Base-by-base conservation (phyloP, 2,113 vertebrate species). In the Girardinichthys multiradiatus region DNA sequence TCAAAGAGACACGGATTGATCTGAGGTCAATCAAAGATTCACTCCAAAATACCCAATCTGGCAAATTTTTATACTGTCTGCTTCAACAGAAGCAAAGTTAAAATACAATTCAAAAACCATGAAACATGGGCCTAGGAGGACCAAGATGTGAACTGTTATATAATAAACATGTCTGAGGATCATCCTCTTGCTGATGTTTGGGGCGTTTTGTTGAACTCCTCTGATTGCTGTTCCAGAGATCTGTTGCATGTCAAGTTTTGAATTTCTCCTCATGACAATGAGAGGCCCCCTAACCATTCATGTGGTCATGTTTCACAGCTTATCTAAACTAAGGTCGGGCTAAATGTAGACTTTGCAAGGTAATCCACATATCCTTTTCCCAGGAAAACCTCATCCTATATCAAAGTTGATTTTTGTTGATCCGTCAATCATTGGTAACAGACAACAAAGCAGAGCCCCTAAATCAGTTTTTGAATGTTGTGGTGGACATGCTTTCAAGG, bases 351-450 rank as follows among this genome's bases (percentile, higher is more conserved):
- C 21, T 70, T n/a, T 59, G 30, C 59, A 62, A 51, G 15, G 35
- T 73, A 64, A 62, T 64, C 70, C 61, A 57, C 61, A 29, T 8
- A 12, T 64, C 1, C 45, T 37, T 64, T 72, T 64, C 35, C 12
- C 12, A 17, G 45, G 12, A n/a, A 63, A 35, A 35, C 60, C 60
- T n/a, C 12, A 33, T 35, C 31, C 31, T 11, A 24, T 24, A 19
- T 8, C 29, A 33, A 21, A 12, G 13, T 7, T 21, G n/a, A 8
- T 21, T 33, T 35, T 63, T 33, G 60, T 35, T 63, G n/a, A 14
- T 63, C 31, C 21, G 5, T 63, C 48, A 72, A 15, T 33, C 33
- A 24, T n/a, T 24, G 4, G 29, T 21, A 54, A 54, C 48, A 10
- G 24, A 30, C 28, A 57, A 10, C 9, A 61, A 61, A 31, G 2